A percentile compares a stretch with the other conserved stretches of the same genome.
Conservation (phyloP, 2,888 invertebrate genomes). For the Blomia tropicalis region DNA sequence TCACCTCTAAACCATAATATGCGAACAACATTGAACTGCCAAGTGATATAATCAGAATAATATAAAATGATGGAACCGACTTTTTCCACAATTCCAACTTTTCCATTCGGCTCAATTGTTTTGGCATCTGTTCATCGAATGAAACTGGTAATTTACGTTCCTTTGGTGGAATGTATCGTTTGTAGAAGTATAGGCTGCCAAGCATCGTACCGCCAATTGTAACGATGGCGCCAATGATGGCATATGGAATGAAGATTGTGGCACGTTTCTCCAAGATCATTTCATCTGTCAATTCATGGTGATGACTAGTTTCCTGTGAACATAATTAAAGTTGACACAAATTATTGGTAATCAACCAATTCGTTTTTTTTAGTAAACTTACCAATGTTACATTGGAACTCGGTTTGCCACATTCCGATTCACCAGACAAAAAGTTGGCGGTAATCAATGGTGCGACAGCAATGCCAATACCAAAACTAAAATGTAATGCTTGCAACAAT, state of each 20-base stretch:
- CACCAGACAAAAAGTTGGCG: conserved; percentile 14
- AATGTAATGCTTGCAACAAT: conserved; percentile 20
- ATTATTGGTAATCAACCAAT: neutral
- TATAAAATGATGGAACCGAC: conserved; percentile 19
- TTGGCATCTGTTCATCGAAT: conserved; percentile 20
- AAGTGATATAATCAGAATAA: neutral
- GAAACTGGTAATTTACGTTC: conserved; percentile 13
- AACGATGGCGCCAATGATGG: conserved; percentile 16
- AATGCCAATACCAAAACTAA: conserved; percentile 19
- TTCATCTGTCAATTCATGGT: neutral
- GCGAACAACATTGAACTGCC: conserved; percentile 1
- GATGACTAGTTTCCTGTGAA: too few species aligned
- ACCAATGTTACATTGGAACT: neutral
- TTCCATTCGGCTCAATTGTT: conserved; percentile 13
- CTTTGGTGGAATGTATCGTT: conserved; percentile 15
- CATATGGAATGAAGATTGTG: conserved; percentile 13
- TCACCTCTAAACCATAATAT: conserved; percentile 22
- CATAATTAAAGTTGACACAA: too few species aligned
- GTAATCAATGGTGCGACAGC: conserved; percentile 19
- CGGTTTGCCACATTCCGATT: conserved; percentile 15
- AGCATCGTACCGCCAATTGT: conserved; percentile 10
- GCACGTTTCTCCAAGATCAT: neutral
- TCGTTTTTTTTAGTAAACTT: neutral
- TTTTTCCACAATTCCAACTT: conserved; percentile 18
- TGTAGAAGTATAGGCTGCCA: conserved; percentile 10